A percentile compares a stretch with the other conserved stretches of the same genome.
Evolutionary conservation across 1,140 invertebrate genomes (phyloP).

Genomic region (Diachasmimorpha longicaudata): DNA sequence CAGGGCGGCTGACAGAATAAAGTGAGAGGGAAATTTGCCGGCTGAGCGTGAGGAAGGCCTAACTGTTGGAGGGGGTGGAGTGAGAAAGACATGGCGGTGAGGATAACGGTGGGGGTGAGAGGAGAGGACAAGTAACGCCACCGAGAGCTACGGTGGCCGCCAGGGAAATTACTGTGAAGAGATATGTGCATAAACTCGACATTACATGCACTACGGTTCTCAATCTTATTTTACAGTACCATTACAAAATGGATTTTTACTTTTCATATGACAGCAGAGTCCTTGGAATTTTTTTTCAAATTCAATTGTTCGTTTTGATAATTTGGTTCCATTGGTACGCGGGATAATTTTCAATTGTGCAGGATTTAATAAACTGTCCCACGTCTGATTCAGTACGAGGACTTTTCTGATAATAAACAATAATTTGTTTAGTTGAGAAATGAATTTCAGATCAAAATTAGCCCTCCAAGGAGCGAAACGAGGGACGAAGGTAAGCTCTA

Average conservation of each 20-base stretch:
- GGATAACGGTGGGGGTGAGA: constrained; percentile 36
- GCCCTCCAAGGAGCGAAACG: too few species aligned
- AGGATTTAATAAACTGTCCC: too few species aligned
- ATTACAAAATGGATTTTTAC: background rate
- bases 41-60: constrained; percentile 34
- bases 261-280: background rate
- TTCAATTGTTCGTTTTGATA: too few species aligned
- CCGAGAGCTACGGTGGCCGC: constrained; percentile 53
- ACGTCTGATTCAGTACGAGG: too few species aligned
- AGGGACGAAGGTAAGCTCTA: too few species aligned
- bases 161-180: constrained; percentile 60
- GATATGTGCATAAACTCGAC: constrained; percentile 58
- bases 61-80: constrained; percentile 26
- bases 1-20: background rate
- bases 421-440: too few species aligned
- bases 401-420: too few species aligned
- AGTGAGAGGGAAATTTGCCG: background rate
- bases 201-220: constrained; percentile 52
- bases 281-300: background rate
- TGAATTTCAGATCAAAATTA: too few species aligned
- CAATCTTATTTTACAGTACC: constrained; percentile 16
- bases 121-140: constrained; percentile 48
- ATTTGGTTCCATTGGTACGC: background rate
- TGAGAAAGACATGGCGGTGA: constrained; percentile 23
- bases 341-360: too few species aligned